Base-by-base conservation (phyloP, 2,113 vertebrate genomes). In the Coturnix japonica region DNA sequence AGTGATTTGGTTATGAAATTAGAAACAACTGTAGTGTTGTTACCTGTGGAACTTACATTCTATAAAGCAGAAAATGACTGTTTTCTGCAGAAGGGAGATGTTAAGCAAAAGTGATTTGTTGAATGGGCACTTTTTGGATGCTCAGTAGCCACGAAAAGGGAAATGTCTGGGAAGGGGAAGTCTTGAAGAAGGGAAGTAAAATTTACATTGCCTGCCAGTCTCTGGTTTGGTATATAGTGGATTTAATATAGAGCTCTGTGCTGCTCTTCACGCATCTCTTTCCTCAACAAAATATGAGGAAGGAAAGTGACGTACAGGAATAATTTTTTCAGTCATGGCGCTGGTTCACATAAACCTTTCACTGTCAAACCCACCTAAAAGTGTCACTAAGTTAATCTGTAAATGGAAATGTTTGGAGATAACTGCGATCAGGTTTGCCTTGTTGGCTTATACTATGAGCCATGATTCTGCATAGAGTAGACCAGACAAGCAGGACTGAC, bases 291-390 rank as follows among this genome's bases (percentile, higher is more conserved):
- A 37, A 35, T 79, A 35, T 66, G 6, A 2, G 11, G 12, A 3
- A 66, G 7, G 14, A 21, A 65, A 47, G 11, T 0, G 1, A 23
- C 1, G 14, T 26, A 44, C 1, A 51, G 35, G 31, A 83, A 67
- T 59, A 54, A 30, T 43, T 61, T 41, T 53, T 61, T 53, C 41
- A 35, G 17, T 54, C n/a, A 35, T 6, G 26, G 5, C 2, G 2
- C 25, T 60, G 18, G 28, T 69, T 72, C 46, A 61, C 15, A 46
- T 49, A 83, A 89, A 73, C 23, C 6, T 19, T 47, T 18, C 11
- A 11, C 23, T 71, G 71, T 12, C n/a, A 56, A 26, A 43, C 13
- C 35, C 47, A n/a, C 21, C 26, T 54, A 30, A 23, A 65, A 67
- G 16, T 28, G 19, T 35, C 61, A 26, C 71, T 41, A 60, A 75